Evolutionary conservation across 1,140 invertebrate species (phyloP).

Genomic region (Calephelis virginiensis): DNA sequence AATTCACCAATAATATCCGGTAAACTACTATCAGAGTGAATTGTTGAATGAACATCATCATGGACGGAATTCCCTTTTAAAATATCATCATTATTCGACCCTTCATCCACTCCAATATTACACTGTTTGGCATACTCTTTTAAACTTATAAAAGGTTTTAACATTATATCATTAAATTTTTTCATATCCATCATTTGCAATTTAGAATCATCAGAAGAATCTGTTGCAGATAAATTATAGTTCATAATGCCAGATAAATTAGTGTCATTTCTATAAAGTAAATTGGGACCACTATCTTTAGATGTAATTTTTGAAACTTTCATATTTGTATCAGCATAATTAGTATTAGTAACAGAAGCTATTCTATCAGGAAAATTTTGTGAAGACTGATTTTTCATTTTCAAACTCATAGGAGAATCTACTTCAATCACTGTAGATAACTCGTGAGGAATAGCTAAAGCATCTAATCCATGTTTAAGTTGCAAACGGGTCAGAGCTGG

Average conservation of each 20-base stretch:
- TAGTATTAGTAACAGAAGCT: neutral
- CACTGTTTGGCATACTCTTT: constrained; percentile 68
- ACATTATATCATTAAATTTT: constrained; percentile 68
- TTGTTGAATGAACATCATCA: constrained; percentile 56
- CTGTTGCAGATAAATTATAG: constrained; percentile 38
- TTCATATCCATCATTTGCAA: constrained; percentile 68
- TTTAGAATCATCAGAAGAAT: constrained; percentile 59
- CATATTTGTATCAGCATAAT: constrained; percentile 13
- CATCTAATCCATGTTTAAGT: constrained; percentile 57
- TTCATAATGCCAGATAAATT: constrained; percentile 22
- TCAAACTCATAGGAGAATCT: constrained; percentile 78
- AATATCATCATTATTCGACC: constrained; percentile 47
- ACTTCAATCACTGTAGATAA: constrained; percentile 83
- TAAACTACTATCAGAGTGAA: constrained; percentile 68
- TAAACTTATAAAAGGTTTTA: constrained; percentile 70
- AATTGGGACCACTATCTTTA: neutral
- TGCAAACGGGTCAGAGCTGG: constrained; percentile 55
- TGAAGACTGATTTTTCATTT: constrained; percentile 51
- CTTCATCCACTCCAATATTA: constrained; percentile 55
- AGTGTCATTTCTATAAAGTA: neutral
- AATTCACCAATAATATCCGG: constrained; percentile 72
- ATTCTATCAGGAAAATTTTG: constrained; percentile 28
- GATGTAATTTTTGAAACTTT: neutral
- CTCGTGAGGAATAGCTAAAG: constrained; percentile 77
- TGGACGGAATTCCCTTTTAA: constrained; percentile 42